Evolutionary conservation across 2,113 vertebrate species (phyloP), one percentile per base, ranked within the genome.

Genomic region (Seriola aureovittata): DNA sequence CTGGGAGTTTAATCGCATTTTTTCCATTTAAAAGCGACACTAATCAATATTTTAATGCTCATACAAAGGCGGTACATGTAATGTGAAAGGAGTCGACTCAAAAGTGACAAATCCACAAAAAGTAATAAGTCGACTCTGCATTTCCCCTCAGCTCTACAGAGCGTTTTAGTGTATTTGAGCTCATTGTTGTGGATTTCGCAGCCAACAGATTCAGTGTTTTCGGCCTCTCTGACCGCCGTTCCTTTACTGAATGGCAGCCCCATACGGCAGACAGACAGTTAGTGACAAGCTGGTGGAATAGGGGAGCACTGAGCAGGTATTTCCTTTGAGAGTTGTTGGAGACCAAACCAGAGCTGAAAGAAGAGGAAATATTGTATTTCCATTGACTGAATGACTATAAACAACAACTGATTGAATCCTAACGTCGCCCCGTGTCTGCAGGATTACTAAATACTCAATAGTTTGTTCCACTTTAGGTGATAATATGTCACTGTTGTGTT

Each of bases 1-100:
- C 50, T 23, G 42, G 21, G 12, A 25, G 52, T 19, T 40, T 59
- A 52, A 83, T 82, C 21, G 32, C 38, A 60, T 42, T 32, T 50
- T 69, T 68, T 66, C n/a, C 36, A n/a, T 52, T 64, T 59, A 29
- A 48, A 65, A 83, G 42, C 63, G 29, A 13, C 8, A 17, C 23
- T 40, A 25, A 73, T 59, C 23, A 14, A 38, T 68, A 16, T 17
- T 40, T 21, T 71, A 52, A 16, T 7, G 42, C 29, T 57, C 1
- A 16, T 40, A 46, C 4, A 79, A 23, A 23, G 21, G 34, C 17
- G 42, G 3, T 12, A 8, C 7, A 8, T 55, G 10, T 23, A 57
- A 57, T 32, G 60, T 25, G 32, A 85, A 78, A 69, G 64, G 36
- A 23, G 17, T 40, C 55, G 0, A 6, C 25, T 67, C 60, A 38